Conservation (phyloP, 2,113 vertebrate species). For the Taurulus bubalis region DNA sequence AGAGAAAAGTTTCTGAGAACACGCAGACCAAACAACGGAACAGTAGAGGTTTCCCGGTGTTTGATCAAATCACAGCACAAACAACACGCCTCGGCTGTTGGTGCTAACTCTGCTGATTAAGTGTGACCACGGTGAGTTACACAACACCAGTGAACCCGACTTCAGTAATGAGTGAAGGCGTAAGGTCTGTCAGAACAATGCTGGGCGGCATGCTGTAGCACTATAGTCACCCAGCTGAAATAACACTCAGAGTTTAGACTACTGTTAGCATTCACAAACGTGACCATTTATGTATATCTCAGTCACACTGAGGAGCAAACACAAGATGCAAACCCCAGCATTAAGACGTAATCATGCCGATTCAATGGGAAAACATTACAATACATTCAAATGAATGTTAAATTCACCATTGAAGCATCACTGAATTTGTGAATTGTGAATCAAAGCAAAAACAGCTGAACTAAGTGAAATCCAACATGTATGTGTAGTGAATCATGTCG, state of each 20-base stretch:
- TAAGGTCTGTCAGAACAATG: constrained; percentile 22
- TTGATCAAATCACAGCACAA: constrained; percentile 43
- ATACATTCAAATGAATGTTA: background rate
- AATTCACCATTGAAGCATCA: background rate
- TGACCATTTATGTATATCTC: background rate
- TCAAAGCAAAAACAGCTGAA: background rate
- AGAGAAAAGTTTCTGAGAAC: constrained; percentile 43
- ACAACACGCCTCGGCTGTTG: constrained; percentile 37
- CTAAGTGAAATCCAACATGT: background rate
- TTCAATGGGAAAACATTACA: background rate
- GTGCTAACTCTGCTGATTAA: constrained; percentile 38
- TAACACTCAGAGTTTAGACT: background rate
- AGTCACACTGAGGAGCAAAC: background rate
- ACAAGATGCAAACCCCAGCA: background rate
- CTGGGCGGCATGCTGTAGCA: constrained; percentile 3
- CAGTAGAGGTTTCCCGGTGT: constrained; percentile 37
- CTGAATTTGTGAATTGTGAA: background rate
- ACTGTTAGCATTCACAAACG: background rate
- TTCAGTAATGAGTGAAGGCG: constrained; percentile 27
- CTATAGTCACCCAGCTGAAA: background rate
- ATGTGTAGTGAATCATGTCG: background rate
- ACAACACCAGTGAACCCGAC: constrained; percentile 2
- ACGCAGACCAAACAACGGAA: constrained; percentile 60
- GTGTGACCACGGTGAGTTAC: constrained; percentile 19
- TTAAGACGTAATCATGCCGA: background rate